Percentiles rank a stretch among this genome's conserved stretches.
Conservation (phyloP, 2,888 invertebrate species). For the Cephus pulcher region DNA sequence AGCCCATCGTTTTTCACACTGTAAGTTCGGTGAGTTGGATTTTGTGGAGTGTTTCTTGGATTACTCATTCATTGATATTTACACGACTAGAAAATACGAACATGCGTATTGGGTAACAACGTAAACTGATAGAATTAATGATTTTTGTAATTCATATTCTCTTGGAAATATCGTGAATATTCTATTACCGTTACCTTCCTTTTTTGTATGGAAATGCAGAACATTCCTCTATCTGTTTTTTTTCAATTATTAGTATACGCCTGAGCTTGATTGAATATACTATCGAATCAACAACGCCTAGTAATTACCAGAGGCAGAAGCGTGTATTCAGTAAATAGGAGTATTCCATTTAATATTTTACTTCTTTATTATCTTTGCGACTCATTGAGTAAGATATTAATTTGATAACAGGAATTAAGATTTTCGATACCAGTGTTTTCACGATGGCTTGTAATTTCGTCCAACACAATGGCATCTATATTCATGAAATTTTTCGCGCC, state of each 20-base stretch:
- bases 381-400: neutral
- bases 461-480: neutral
- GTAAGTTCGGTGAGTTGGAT: conserved; percentile 43
- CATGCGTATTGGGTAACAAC: neutral
- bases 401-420: neutral
- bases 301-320: neutral
- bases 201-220: neutral
- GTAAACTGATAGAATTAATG: neutral
- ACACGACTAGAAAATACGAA: neutral
- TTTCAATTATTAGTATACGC: neutral
- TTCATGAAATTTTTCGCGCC: neutral
- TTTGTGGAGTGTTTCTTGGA: conserved; percentile 24
- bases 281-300: neutral
- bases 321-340: neutral
- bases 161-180: neutral
- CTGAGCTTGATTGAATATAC: neutral
- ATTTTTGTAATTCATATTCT: neutral
- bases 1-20: conserved; percentile 26
- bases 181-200: neutral
- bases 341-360: neutral
- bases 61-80: conserved; percentile 9
- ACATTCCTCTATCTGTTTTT: neutral
- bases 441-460: neutral
- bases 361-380: neutral
- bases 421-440: neutral